phyloP scores from a whole-genome alignment of 2,888 invertebrate genomes.

The Sinodicranocentrus sp. region DNA sequence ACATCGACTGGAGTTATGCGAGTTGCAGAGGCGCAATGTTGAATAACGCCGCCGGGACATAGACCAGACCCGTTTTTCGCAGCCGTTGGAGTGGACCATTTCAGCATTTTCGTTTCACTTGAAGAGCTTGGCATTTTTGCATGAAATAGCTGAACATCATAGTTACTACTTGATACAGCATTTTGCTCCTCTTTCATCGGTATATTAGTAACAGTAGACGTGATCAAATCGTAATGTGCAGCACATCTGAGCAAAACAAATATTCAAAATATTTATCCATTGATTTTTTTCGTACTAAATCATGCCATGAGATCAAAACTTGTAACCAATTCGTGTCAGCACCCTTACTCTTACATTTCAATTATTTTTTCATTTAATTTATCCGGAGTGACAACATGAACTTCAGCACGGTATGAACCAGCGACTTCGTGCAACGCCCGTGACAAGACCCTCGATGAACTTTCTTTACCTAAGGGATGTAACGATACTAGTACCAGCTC shows the following conservation, averaged over 20 bases:
- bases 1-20: slow-evolving; percentile 97
- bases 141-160: slow-evolving; percentile 98
- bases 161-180: slow-evolving; percentile 98
- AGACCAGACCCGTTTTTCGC: slow-evolving; percentile 73
- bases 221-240: slow-evolving; percentile 92
- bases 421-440: slow-evolving; percentile 83
- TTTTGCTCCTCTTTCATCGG: slow-evolving; percentile 99
- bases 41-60: slow-evolving; percentile 80
- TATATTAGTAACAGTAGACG: slow-evolving; percentile 98
- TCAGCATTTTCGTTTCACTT: slow-evolving; percentile 83
- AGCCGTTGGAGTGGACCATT: slow-evolving; percentile 94
- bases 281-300: no score
- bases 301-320: no score
- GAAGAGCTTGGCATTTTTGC: slow-evolving; percentile 78
- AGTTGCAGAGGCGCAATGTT: slow-evolving; percentile 90
- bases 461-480: slow-evolving; percentile 88
- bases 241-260: slow-evolving; percentile 64
- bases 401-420: slow-evolving; percentile 63
- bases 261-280: neutral
- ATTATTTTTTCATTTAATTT: slow-evolving; percentile 67
- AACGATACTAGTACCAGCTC: slow-evolving; percentile 94
- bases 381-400: slow-evolving; percentile 67
- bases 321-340: no score
- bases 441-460: slow-evolving; percentile 84
- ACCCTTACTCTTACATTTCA: slow-evolving; percentile 74